phyloP scores from a whole-genome alignment of 1,140 invertebrate species.

The Charaxes varanes region DNA sequence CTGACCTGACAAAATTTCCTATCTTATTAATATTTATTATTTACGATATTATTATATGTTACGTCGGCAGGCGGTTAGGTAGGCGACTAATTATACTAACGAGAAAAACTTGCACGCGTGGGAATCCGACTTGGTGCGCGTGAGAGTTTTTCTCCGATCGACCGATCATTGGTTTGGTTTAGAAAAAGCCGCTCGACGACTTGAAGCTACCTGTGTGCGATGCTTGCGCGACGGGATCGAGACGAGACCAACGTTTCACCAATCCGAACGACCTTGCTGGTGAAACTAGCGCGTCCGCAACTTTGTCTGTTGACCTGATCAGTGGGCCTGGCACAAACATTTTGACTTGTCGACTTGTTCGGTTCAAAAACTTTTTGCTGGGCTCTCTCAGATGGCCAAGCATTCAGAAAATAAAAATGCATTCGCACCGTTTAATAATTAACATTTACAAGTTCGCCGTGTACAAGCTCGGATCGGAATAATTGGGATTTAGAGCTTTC shows the following conservation, averaged over 20 bases:
- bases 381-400: no score
- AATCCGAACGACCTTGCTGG: conserved; percentile 8
- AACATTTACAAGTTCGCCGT: no score
- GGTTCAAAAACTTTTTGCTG: no score
- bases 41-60: background rate
- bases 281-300: no score
- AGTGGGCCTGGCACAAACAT: no score
- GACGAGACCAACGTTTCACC: conserved; percentile 9
- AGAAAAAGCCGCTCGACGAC: conserved; percentile 33
- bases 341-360: no score
- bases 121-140: conserved; percentile 60
- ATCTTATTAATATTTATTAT: background rate
- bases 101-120: conserved; percentile 49
- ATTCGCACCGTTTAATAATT: no score
- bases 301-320: no score
- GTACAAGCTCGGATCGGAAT: no score
- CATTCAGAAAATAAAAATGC: no score
- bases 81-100: conserved; percentile 24
- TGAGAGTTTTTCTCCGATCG: conserved; percentile 49
- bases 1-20: no score
- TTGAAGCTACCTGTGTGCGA: conserved; percentile 10
- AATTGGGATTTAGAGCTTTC: no score
- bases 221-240: conserved; percentile 8
- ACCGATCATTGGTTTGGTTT: conserved; percentile 29
- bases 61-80: conserved; percentile 14